Conservation (phyloP, 2,113 vertebrate genomes). For the Manacus vitellinus region DNA sequence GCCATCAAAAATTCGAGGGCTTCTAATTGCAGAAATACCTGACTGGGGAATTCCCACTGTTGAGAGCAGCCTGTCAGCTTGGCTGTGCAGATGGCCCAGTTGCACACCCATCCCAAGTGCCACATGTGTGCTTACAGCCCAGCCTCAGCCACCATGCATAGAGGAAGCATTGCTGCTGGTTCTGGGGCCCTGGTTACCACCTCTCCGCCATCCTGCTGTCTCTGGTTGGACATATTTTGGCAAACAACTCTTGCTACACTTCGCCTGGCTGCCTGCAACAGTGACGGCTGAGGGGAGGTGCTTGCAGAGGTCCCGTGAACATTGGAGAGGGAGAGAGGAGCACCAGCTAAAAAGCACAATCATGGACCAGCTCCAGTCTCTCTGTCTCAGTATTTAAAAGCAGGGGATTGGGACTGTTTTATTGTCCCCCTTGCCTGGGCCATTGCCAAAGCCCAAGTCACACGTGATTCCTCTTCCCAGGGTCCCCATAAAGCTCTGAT, state of each 20-base stretch:
- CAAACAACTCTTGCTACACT: neutral
- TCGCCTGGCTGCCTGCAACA: neutral
- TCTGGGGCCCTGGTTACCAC: neutral
- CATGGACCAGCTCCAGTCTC: neutral
- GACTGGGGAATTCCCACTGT: neutral
- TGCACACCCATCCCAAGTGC: rapidly evolving
- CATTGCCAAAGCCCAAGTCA: neutral
- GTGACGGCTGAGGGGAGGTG: rapidly evolving
- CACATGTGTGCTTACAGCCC: rapidly evolving
- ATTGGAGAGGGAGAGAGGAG: neutral
- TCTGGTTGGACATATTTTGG: neutral
- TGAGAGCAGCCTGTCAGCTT: neutral
- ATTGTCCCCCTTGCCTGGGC: neutral
- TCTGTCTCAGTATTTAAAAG: neutral
- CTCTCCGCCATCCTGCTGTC: neutral
- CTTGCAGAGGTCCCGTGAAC: rapidly evolving
- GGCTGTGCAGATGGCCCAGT: rapidly evolving
- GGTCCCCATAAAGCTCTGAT: neutral
- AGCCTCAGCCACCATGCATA: rapidly evolving
- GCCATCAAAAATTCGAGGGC: neutral
- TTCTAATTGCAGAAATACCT: neutral
- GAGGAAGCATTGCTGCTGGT: neutral
- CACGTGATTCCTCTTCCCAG: neutral
- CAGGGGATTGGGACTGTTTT: neutral
- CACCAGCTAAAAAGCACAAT: neutral